These are phyloP conservation scores for Anaspis maculata DNA, from an alignment of 2,888 invertebrate genomes.

Conservation along the genomic window DNA sequence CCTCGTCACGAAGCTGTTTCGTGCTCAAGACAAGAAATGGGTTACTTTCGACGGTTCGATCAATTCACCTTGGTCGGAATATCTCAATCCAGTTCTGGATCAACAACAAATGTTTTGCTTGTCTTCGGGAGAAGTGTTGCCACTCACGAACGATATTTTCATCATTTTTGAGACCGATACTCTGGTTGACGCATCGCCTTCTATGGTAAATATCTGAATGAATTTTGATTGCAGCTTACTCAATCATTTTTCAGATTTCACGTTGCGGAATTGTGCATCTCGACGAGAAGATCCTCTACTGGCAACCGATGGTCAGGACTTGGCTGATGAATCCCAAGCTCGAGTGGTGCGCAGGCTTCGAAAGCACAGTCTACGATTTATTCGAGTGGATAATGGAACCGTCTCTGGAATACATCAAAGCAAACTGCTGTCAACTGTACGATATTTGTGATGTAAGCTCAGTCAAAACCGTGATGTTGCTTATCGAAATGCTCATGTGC, in stretches of 20 bases:
- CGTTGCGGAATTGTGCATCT: constrained; percentile 57
- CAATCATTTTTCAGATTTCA: constrained; percentile 40
- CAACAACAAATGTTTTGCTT: constrained; percentile 67
- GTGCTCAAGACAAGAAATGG: constrained; percentile 73
- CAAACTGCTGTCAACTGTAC: constrained; percentile 39
- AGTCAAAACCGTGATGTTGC: constrained; percentile 33
- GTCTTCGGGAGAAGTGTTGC: constrained; percentile 74
- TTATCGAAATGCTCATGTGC: constrained; percentile 36
- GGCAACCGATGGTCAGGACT: constrained; percentile 46
- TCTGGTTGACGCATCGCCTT: constrained; percentile 67
- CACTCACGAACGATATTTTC: constrained; percentile 62
- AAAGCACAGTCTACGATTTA: constrained; percentile 33
- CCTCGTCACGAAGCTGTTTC: constrained; percentile 67
- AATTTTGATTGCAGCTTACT: not conserved
- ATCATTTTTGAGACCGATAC: constrained; percentile 80
- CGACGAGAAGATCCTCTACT: constrained; percentile 47
- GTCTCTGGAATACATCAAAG: constrained; percentile 45
- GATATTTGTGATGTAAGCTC: constrained; percentile 34
- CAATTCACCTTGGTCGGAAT: constrained; percentile 79
- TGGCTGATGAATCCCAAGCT: constrained; percentile 36
- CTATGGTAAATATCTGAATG: constrained; percentile 50
- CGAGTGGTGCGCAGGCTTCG: constrained; percentile 23
- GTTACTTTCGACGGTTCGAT: constrained; percentile 83
- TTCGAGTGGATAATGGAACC: constrained; percentile 52
- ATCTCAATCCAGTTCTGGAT: constrained; percentile 75